Conservation (phyloP, 2,888 invertebrate genomes). For the Drosophila barbarae region DNA sequence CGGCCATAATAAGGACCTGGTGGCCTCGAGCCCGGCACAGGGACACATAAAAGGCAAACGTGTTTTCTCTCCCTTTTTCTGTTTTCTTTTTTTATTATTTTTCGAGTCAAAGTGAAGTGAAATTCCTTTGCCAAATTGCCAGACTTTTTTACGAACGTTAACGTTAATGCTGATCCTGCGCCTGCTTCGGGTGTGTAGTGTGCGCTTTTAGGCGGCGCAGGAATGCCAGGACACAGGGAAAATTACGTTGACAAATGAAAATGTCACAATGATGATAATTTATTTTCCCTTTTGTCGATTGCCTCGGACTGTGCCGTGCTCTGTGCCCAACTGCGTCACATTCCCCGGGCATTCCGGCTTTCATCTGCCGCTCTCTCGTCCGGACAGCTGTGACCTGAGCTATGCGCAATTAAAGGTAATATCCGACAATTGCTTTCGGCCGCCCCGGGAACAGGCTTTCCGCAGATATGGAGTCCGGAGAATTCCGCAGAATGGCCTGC, state of each 20-base stretch:
- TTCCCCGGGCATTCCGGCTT: constrained; percentile 57
- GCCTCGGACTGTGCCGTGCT: constrained; percentile 26
- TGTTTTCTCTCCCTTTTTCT: constrained; percentile 16
- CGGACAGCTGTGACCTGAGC: constrained; percentile 43
- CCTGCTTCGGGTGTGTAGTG: constrained; percentile 50
- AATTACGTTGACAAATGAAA: constrained; percentile 72
- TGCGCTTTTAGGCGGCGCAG: constrained; percentile 55
- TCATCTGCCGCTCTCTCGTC: constrained; percentile 38
- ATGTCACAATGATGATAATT: constrained; percentile 72
- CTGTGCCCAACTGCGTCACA: constrained; percentile 26
- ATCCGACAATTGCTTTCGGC: constrained; percentile 34
- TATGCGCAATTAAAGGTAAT: constrained; percentile 60
- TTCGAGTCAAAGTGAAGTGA: constrained; percentile 43
- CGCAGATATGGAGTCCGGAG: constrained; percentile 2
- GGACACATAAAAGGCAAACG: constrained; percentile 46
- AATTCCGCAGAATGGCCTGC: neutral
- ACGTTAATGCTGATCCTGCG: constrained; percentile 23
- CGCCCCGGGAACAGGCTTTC: constrained; percentile 1
- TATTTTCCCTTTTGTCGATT: constrained; percentile 68
- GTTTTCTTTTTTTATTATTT: constrained; percentile 6
- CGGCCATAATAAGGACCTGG: constrained; percentile 55
- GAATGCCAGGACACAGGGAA: constrained; percentile 57
- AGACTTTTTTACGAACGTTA: constrained; percentile 13
- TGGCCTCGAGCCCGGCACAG: constrained; percentile 27
- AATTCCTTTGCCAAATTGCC: constrained; percentile 64